Conservation (phyloP, 2,797 vertebrate species). For the Acridotheres tristis region DNA sequence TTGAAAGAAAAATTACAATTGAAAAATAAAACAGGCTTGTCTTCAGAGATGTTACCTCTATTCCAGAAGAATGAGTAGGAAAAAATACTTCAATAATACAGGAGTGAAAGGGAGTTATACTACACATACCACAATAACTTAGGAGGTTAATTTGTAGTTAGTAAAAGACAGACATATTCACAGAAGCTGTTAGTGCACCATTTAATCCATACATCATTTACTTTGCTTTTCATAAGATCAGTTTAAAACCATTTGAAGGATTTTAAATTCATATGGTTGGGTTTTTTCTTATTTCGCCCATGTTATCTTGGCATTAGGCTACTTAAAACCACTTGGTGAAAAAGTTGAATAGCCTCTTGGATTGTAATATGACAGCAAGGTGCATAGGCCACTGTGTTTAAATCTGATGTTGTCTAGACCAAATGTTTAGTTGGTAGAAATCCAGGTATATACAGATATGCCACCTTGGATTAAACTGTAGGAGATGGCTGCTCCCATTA, state of each 20-base stretch:
- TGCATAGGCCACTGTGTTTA: not conserved
- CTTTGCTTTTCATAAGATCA: not conserved
- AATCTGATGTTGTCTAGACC: not conserved
- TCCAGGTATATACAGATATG: not conserved
- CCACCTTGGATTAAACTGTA: not conserved
- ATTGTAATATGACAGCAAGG: not conserved
- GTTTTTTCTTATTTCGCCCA: not conserved
- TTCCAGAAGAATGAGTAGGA: not conserved
- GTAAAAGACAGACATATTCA: not conserved
- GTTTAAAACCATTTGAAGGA: not conserved
- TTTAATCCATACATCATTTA: not conserved
- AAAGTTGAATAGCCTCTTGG: not conserved
- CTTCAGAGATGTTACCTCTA: not conserved
- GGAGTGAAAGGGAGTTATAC: not conserved
- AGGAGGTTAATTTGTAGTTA: not conserved
- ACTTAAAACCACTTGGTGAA: not conserved
- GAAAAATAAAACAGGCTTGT: not conserved
- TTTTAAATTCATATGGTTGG: not conserved
- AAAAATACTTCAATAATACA: not conserved
- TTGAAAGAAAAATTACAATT: not conserved
- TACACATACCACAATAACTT: not conserved
- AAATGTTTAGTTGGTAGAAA: not conserved
- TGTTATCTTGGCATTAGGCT: not conserved
- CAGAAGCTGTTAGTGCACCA: not conserved
- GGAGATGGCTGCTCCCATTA: not conserved